Evolutionary conservation across 2,797 vertebrate genomes (phyloP).

Genomic region (Squalus acanthias): DNA sequence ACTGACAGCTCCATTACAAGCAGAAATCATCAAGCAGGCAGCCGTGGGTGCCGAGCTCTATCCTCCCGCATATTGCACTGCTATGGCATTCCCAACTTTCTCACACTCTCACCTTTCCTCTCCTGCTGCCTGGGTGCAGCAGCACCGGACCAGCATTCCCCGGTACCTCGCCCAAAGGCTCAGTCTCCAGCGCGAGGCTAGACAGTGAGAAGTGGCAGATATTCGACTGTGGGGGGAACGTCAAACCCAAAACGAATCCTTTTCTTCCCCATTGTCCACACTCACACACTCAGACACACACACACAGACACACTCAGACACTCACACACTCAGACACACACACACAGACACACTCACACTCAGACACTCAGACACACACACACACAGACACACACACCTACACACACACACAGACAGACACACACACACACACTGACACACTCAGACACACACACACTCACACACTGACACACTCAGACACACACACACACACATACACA

Average conservation of each 20-base stretch:
- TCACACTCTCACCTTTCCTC: neutral
- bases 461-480: neutral
- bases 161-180: neutral
- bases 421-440: neutral
- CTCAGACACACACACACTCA: neutral
- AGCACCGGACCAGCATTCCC: neutral
- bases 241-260: neutral
- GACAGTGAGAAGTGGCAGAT: neutral
- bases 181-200: neutral
- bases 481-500: neutral
- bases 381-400: neutral
- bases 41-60: neutral
- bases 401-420: neutral
- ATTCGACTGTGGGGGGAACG: neutral
- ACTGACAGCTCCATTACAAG: neutral
- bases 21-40: neutral
- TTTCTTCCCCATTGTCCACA: neutral
- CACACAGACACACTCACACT: neutral
- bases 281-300: neutral
- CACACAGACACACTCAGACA: too few species aligned
- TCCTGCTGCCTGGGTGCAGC: neutral
- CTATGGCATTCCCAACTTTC: neutral
- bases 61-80: neutral
- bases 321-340: neutral
- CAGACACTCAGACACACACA: neutral